Evolutionary conservation across 92 coral and sea anemone genomes (phyloP), one percentile per base, ranked within the genome.

Genomic region (Paragorgia papillata): DNA sequence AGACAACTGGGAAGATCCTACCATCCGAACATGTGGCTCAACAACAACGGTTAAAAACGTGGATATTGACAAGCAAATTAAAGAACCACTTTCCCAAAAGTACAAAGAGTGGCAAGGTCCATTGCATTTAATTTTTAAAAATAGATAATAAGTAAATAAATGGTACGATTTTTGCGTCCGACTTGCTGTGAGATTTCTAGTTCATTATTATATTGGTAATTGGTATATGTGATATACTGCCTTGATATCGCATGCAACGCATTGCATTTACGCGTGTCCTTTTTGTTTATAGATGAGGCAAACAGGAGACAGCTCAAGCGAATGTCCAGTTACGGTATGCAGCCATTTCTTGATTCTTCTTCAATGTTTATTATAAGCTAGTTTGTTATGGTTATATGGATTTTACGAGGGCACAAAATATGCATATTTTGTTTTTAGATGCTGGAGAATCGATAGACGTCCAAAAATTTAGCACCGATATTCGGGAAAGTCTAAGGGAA

Each of bases 1-100:
- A 82, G 90, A 69, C 15, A 81, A 81, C 14, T 68, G 49, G 56
- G 86, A 85, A 2, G 86, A 69, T 13, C 82, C 66, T 26, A 69
- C 68, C 13, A 69, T 86, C 48, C 83, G 90, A 18, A 86, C 90
- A 0, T 75, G 63, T 76, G 90, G 86, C 15, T 60, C 83, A 48
- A 61, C 90, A 18, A 30, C 13, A 8, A 32, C 69, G 29, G 84
- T 86, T 1, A 78, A 76, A 34, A 69, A 46, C 62, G 66, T 27
- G 41, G 86, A 81, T 2, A 85, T 44, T 7, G 55, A 67, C 41
- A 69, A 65, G 6, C 84, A 75, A 19, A 82, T 82, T 15, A 82
- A 63, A 39, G 57, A 82, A 22, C 90, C 90, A 0, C 84, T 86
- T 12, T 34, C 35, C 33, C 73, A 14, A 31, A 82, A 60, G 73